phyloP scores from a whole-genome alignment of 2,888 invertebrate species.

The Brachycybe producta region DNA sequence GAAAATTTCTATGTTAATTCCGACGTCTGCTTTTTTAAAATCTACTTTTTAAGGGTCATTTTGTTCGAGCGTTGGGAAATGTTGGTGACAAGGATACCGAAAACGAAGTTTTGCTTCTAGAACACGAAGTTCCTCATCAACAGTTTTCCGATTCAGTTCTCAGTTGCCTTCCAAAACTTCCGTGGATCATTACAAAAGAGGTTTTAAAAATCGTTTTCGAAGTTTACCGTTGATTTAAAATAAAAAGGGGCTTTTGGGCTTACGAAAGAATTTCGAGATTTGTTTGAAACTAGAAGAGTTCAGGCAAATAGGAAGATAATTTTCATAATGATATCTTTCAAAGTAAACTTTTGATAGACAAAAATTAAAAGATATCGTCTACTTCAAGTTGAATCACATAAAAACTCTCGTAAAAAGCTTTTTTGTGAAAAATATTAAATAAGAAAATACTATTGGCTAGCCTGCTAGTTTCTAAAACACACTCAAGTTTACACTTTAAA shows the following conservation, averaged over 20 bases:
- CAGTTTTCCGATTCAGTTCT: conserved; percentile 89
- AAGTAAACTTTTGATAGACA: no score
- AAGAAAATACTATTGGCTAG: no score
- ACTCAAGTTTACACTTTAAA: not conserved
- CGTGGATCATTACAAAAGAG: conserved; percentile 76
- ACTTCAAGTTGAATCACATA: no score
- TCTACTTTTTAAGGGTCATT: conserved; percentile 56
- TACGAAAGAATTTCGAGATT: not conserved
- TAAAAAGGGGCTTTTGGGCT: not conserved
- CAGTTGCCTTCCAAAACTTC: conserved; percentile 72
- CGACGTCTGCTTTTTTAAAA: not conserved
- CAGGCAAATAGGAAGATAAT: no score
- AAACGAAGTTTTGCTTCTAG: conserved; percentile 83
- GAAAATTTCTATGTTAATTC: not conserved
- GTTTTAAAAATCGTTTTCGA: conserved; percentile 37
- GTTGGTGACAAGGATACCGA: conserved; percentile 91
- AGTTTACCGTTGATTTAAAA: not conserved
- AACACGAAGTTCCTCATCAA: conserved; percentile 93
- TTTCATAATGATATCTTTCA: no score
- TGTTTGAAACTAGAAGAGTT: no score
- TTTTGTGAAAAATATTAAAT: no score
- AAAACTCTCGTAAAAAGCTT: no score
- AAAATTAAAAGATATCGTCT: no score
- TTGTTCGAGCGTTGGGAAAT: conserved; percentile 79
- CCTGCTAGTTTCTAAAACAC: not conserved